A percentile compares a stretch with the other conserved stretches of the same genome.
phyloP scores from a whole-genome alignment of 2,888 invertebrate genomes.

The Heliconius ethilla region DNA sequence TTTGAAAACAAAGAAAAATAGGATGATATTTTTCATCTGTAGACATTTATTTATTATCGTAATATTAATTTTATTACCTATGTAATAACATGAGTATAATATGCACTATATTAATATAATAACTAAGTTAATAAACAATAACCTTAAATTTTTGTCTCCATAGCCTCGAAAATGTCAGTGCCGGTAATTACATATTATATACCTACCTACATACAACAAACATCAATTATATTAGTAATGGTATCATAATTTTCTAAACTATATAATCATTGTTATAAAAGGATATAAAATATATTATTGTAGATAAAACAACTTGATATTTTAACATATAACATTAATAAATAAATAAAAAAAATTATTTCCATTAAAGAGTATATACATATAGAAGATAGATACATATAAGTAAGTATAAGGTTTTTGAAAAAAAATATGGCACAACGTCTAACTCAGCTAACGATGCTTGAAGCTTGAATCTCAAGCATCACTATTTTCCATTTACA shows the following conservation, averaged over 20 bases:
- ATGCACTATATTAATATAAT: neutral
- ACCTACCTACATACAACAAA: neutral
- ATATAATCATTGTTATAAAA: conserved; percentile 16
- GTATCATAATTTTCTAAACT: neutral
- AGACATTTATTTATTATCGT: neutral
- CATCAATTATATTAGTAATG: neutral
- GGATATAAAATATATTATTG: neutral
- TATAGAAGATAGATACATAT: neutral
- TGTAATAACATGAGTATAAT: too few relatives aligned
- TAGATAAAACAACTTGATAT: too few relatives aligned
- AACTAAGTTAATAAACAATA: neutral
- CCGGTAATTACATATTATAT: neutral
- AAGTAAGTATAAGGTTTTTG: too few relatives aligned
- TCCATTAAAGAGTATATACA: neutral
- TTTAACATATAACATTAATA: neutral
- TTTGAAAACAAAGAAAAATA: neutral
- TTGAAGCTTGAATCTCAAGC: neutral
- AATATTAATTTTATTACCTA: too few relatives aligned
- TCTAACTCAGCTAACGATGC: too few relatives aligned
- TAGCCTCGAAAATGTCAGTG: neutral
- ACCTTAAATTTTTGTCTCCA: neutral
- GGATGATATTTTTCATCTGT: neutral
- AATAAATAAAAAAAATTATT: neutral
- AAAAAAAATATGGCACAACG: too few relatives aligned
- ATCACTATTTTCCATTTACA: neutral